These are phyloP conservation scores for Rhodinocichla rosea DNA, from an alignment of 2,113 vertebrate species.

Conservation along the genomic window DNA sequence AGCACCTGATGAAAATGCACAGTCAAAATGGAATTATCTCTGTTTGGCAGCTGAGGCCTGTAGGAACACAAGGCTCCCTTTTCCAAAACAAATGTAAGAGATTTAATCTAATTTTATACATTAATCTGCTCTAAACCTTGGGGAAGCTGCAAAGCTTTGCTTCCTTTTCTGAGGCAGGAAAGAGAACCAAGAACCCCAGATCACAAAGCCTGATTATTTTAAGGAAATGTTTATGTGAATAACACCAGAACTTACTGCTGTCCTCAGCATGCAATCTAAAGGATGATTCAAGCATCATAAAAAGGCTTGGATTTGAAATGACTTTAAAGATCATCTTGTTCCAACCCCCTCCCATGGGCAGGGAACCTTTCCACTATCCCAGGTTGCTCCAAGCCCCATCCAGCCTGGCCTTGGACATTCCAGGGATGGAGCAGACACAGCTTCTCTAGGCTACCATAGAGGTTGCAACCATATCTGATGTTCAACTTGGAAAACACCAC, in stretches of 20 bases:
- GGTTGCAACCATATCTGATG: fast-evolving
- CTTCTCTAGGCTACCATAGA: background rate
- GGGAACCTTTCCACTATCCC: background rate
- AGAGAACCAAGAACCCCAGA: background rate
- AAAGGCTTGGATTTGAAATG: background rate
- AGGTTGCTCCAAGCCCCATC: background rate
- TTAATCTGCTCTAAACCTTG: background rate
- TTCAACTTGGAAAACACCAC: background rate
- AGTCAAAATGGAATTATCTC: background rate
- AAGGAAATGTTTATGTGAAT: background rate
- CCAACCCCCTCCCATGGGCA: background rate
- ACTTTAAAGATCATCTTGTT: background rate
- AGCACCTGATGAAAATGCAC: background rate
- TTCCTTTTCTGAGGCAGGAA: background rate
- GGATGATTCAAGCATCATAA: fast-evolving
- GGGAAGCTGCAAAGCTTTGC: background rate
- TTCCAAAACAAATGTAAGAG: background rate
- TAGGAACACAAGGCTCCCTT: background rate
- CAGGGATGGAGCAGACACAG: background rate
- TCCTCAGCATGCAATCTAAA: background rate
- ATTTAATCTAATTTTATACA: background rate
- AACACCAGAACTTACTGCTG: background rate
- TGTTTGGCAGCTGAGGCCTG: background rate
- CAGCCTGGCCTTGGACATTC: background rate
- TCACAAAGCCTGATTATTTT: background rate